Evolutionary conservation across 53 echinoderm and acorn worm genomes (phyloP).

Genomic region (Pentamera pediparva): DNA sequence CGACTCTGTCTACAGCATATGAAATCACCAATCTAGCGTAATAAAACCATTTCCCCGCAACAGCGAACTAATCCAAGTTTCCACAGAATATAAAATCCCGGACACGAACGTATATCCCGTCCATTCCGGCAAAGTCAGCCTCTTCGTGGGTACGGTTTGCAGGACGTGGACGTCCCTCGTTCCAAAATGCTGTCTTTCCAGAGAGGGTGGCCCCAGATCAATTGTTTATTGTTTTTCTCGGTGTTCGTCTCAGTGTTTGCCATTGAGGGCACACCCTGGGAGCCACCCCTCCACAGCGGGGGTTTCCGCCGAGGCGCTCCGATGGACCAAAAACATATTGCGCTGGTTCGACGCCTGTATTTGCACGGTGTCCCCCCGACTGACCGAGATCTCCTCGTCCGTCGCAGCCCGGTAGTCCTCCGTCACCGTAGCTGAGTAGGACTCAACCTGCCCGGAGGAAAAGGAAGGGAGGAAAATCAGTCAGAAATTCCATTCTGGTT

Average conservation of each 20-base stretch:
- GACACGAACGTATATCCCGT: too few relatives aligned
- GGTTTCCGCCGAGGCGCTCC: constrained; percentile 66
- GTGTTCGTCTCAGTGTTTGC: neutral
- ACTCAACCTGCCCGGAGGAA: constrained; percentile 1
- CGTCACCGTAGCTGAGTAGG: constrained; percentile 60
- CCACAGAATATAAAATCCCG: too few relatives aligned
- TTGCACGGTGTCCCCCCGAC: constrained; percentile 90
- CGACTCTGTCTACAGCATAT: too few relatives aligned
- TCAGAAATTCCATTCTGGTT: neutral
- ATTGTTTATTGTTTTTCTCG: neutral
- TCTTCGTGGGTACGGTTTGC: too few relatives aligned
- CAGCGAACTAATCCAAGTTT: too few relatives aligned
- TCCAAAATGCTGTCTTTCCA: neutral
- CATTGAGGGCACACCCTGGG: constrained; percentile 53
- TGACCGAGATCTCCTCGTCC: constrained; percentile 91
- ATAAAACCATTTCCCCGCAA: too few relatives aligned
- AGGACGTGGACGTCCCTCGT: neutral
- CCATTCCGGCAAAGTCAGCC: too few relatives aligned
- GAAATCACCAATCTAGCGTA: too few relatives aligned
- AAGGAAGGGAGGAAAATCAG: neutral
- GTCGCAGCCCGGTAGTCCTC: constrained; percentile 75
- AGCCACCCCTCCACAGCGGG: constrained; percentile 89
- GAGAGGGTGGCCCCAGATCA: neutral
- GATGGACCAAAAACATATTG: constrained; percentile 95
- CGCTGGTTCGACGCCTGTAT: constrained; percentile 98